These are phyloP conservation scores for Latheticus oryzae DNA, from an alignment of 2,888 invertebrate genomes.

Conservation along the genomic window DNA sequence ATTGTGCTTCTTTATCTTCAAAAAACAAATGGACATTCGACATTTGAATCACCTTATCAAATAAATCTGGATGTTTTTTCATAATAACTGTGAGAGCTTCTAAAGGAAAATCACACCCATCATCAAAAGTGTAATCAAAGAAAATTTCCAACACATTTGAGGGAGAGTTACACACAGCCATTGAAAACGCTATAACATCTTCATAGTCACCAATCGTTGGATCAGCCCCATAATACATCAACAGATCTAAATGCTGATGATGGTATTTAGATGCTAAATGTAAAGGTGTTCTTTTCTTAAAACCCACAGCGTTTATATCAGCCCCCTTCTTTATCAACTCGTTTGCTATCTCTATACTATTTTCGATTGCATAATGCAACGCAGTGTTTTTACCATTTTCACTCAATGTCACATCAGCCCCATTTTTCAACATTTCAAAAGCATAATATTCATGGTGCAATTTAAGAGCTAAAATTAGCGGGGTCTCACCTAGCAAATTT, in stretches of 20 bases:
- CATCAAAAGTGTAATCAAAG: background rate
- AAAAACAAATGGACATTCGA: no score
- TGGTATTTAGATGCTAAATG: background rate
- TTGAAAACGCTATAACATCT: background rate
- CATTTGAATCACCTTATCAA: background rate
- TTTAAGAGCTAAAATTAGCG: background rate
- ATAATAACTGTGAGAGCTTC: background rate
- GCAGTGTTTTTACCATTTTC: background rate
- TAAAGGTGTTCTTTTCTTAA: background rate
- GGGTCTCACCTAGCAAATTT: constrained; percentile 1
- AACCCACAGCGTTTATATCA: background rate
- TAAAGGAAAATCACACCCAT: background rate
- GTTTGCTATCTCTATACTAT: background rate
- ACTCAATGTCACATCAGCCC: constrained; percentile 1
- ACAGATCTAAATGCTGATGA: background rate
- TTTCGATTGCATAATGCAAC: background rate
- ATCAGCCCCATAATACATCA: constrained; percentile 15
- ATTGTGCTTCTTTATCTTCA: no score
- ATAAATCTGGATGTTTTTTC: background rate
- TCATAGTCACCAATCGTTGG: background rate
- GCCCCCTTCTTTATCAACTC: constrained; percentile 11
- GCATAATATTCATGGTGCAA: background rate
- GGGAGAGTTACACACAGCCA: background rate
- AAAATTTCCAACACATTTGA: background rate
- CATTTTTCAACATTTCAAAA: constrained; percentile 5